Base-by-base conservation (phyloP, 2,113 vertebrate species). In the Bothrops jararaca region DNA sequence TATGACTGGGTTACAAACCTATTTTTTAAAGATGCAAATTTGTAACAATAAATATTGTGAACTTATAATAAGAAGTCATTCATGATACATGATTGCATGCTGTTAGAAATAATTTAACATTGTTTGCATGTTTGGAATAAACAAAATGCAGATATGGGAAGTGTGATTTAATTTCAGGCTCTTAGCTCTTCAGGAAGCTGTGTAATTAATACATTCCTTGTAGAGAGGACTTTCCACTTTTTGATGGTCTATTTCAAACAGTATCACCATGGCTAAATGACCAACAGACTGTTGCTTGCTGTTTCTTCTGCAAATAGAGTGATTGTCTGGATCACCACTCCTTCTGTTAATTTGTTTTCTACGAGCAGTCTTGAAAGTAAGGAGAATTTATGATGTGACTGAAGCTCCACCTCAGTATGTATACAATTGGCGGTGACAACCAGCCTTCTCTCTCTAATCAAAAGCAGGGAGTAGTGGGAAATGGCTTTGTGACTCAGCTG, bases 301-400 rank as follows among this genome's bases (percentile, higher is more conserved):
- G 45, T 93, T 91, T 88, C 85, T 60, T 92, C 54, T 20, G 85
- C 89, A 91, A 91, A 93, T 39, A 52, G 11, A 1, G 15, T 22
- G 29, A 52, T 29, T n/a, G 34, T 24, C 80, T 18, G 86, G 15
- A 13, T 52, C 2, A 60, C 58, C 11, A 34, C n/a, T 48, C 26
- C 39, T n/a, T 74, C 18, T 13, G n/a, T 69, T 20, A 7, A 48
- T 56, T 45, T 18, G 50, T 58, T 92, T 8, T 56, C 39, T 58
- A 12, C 18, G 90, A 50, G 45, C 13, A 5, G 50, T 39, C 54
- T 29, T 57, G 23, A 57, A 87, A 29, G 42, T 80, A 24, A 4
- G 0, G 23, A 86, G n/a, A 5, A 85, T 86, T 5, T 1, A 52
- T 54, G 86, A 50, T 10, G 48, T 88, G 52, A 56, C 34, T 13